These are phyloP conservation scores for Phalanger gymnotis DNA, from an alignment of 2,797 vertebrate genomes.

Conservation along the genomic window DNA sequence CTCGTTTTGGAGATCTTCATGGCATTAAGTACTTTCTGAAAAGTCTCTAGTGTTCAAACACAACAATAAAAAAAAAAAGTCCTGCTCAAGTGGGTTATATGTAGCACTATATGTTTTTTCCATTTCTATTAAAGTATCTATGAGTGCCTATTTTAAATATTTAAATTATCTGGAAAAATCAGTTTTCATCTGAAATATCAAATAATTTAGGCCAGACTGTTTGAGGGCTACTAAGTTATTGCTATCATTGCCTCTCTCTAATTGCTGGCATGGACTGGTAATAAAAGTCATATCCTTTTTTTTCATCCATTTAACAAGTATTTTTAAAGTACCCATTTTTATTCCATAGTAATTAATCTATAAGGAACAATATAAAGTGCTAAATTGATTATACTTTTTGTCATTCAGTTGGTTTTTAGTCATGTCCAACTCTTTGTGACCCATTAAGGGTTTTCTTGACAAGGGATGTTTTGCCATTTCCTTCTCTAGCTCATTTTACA, in stretches of 20 bases:
- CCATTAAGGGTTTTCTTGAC: neutral
- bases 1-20: neutral
- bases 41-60: neutral
- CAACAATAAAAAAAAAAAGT: neutral
- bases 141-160: neutral
- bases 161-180: neutral
- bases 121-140: constrained; percentile 16
- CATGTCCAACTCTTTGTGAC: neutral
- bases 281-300: neutral
- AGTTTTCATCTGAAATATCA: neutral
- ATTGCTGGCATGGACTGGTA: neutral
- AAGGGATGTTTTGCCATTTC: neutral
- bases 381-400: neutral
- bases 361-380: neutral
- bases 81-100: neutral
- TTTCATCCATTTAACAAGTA: neutral
- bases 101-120: neutral
- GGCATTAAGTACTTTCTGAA: neutral
- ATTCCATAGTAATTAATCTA: too few species aligned
- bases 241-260: neutral
- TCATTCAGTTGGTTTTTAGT: neutral
- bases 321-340: neutral
- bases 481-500: neutral
- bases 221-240: neutral
- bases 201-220: neutral